A percentile compares a stretch with the other conserved stretches of the same genome.
These are phyloP conservation scores for Lycopodina hypogea DNA, from an alignment of 37 sponge, comb jelly and placozoan genomes.

Conservation along the genomic window DNA sequence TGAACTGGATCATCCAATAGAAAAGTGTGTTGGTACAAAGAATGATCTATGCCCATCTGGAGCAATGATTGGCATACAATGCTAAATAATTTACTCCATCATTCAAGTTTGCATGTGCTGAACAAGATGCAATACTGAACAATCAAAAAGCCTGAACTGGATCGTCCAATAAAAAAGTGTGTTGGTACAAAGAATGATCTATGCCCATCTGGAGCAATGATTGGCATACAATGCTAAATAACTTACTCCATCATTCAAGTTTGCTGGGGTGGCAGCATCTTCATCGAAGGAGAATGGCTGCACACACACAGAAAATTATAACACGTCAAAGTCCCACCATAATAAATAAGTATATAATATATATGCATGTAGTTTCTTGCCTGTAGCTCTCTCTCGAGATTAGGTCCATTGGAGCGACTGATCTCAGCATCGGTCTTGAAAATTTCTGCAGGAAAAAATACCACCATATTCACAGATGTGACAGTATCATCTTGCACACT, in stretches of 20 bases:
- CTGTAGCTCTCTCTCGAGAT: conserved; percentile 16
- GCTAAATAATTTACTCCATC: background rate
- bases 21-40: too few species aligned
- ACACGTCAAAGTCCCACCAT: background rate
- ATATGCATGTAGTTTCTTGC: conserved; percentile 15
- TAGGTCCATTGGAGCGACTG: conserved; percentile 30
- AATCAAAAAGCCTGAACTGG: too few species aligned
- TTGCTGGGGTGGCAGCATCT: background rate
- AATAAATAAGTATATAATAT: background rate
- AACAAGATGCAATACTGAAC: too few species aligned
- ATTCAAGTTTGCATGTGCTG: background rate
- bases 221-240: too few species aligned
- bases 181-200: too few species aligned
- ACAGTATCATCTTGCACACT: too few species aligned
- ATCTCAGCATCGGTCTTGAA: conserved; percentile 66
- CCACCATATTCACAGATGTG: too few species aligned
- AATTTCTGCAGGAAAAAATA: conserved; percentile 17
- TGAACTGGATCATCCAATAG: too few species aligned
- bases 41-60: too few species aligned
- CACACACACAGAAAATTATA: background rate
- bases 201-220: too few species aligned
- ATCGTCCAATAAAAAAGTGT: too few species aligned
- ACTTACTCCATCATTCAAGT: background rate
- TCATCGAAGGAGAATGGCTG: conserved; percentile 32
- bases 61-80: too few species aligned